Evolutionary conservation across 2,797 vertebrate species (phyloP).

Genomic region (Hydrolagus colliei): DNA sequence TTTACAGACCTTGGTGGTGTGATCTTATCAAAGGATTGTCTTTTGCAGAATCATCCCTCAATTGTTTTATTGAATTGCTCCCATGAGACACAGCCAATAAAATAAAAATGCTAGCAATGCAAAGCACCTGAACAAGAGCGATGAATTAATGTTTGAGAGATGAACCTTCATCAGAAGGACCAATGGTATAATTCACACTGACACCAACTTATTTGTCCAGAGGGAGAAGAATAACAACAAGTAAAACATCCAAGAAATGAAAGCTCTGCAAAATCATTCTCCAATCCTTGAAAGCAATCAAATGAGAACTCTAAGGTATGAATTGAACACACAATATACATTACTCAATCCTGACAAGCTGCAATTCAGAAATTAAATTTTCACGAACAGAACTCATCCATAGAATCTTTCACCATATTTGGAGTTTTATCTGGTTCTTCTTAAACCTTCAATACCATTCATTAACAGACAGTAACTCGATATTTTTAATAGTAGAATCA

Average conservation of each 20-base stretch:
- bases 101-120: neutral
- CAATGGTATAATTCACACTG: neutral
- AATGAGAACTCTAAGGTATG: neutral
- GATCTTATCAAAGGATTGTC: too few relatives aligned
- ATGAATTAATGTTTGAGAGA: neutral
- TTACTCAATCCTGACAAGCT: neutral
- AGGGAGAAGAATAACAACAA: neutral
- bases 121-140: neutral
- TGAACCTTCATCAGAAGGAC: neutral
- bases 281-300: neutral
- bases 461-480: neutral
- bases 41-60: too few relatives aligned
- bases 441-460: neutral
- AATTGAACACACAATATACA: neutral
- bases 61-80: too few relatives aligned
- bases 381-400: neutral
- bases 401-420: neutral
- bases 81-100: neutral
- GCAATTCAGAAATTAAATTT: neutral
- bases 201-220: neutral
- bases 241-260: neutral
- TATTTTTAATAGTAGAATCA: neutral
- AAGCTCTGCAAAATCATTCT: neutral
- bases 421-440: neutral
- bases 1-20: too few relatives aligned